These are phyloP conservation scores for Salvelinus fontinalis DNA, from an alignment of 2,113 vertebrate genomes.

Conservation along the genomic window DNA sequence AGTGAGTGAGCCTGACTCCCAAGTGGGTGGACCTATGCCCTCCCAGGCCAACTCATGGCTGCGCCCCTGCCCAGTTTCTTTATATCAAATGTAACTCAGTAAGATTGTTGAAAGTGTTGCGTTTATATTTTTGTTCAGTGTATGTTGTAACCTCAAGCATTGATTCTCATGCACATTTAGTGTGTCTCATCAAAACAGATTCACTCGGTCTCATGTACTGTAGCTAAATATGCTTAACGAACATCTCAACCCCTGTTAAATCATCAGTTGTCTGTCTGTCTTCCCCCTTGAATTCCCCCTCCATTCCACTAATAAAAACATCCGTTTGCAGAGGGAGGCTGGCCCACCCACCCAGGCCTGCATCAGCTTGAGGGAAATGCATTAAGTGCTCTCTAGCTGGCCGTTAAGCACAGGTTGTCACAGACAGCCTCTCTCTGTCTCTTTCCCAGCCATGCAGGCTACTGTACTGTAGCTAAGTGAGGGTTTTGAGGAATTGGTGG, in stretches of 20 bases:
- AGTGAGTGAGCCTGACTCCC: no score
- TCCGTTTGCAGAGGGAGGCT: background rate
- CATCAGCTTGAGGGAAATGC: conserved; percentile 9
- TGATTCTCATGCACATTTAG: background rate
- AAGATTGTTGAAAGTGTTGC: no score
- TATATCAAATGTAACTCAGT: no score
- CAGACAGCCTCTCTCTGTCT: conserved; percentile 21
- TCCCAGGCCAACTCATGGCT: no score
- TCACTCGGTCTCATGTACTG: background rate
- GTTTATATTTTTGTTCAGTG: no score
- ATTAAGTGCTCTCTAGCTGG: background rate
- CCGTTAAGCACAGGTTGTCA: conserved; percentile 39
- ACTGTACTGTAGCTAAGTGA: conserved; percentile 16
- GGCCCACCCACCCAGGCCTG: background rate
- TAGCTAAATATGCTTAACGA: background rate
- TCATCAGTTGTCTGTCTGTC: background rate
- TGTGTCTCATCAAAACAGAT: background rate
- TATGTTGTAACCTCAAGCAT: no score
- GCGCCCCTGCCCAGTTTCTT: no score
- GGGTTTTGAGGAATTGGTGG: conserved; percentile 42
- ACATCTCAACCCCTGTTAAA: background rate
- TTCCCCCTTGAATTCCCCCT: background rate
- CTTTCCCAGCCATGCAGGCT: background rate
- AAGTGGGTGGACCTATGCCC: no score
- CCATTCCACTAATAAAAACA: conserved; percentile 11